Evolutionary conservation across 2,797 vertebrate genomes (phyloP), one percentile per base, ranked within the genome.

Genomic region (Betta splendens): DNA sequence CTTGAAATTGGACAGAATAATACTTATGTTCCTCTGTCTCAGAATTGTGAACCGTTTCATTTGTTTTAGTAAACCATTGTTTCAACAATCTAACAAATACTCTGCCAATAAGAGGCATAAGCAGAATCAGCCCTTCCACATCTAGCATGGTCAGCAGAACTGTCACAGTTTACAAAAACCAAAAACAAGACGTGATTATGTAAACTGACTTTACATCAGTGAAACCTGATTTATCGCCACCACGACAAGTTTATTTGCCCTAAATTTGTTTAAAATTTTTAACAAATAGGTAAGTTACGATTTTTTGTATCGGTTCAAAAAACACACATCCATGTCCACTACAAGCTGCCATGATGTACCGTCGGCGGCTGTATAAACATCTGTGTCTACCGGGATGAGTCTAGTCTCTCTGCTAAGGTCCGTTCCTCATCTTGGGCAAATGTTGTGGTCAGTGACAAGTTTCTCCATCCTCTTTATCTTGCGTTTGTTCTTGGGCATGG

Each of bases 391-490:
- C 39, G 9, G 56, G 42, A 37, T 5, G 36, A 39, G 38, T 22
- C 1, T 0, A n/a, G 47, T 16, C 33, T 45, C 29, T n/a, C n/a
- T n/a, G n/a, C n/a, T n/a, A n/a, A n/a, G 0, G 45, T 26, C 21
- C 0, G 13, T 31, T 6, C 31, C 57, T 89, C 87, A 89, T 87
- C 86, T 85, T 0, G 84, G 86, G 80, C 94, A 96, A 84, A 95
- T 89, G 89, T 94, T 95, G 77, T 92, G 82, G 81, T 95, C 96
- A 26, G 92, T 93, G 66, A 98, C 90, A 28, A 99, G 89, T 52
- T 95, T 95, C 79, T 99, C 94, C 95, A 99, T 96, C 87, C 94
- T 94, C 86, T 94, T 96, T 52, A 99, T 95, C 86, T 99, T 99
- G 74, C 96, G 96, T 73, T 96, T 98, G 91, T 98, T 99, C 84